phyloP scores from a whole-genome alignment of 2,888 invertebrate species.

The Marronus borbonicus region DNA sequence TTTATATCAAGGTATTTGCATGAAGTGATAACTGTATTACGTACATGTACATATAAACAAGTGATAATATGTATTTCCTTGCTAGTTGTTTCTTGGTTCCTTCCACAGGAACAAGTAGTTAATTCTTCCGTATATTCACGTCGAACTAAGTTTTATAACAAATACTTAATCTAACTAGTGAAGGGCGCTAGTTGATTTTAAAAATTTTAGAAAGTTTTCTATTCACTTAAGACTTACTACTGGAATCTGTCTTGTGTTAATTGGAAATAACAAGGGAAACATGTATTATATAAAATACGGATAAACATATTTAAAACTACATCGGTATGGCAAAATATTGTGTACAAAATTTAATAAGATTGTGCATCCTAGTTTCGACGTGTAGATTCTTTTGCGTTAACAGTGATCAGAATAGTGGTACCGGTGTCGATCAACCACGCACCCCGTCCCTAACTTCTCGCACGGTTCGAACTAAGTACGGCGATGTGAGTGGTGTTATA shows the following conservation, averaged over 20 bases:
- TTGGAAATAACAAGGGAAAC: not conserved
- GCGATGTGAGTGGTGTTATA: conserved; percentile 89
- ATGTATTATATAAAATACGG: conserved; percentile 29
- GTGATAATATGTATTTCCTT: not conserved
- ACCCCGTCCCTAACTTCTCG: conserved; percentile 80
- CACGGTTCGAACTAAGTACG: conserved; percentile 90
- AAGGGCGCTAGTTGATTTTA: not conserved
- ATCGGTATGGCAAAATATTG: conserved; percentile 38
- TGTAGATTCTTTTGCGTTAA: conserved; percentile 45
- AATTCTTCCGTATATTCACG: not conserved
- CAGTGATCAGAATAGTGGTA: conserved; percentile 59
- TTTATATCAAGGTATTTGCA: conserved; percentile 14
- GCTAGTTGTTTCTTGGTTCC: no score
- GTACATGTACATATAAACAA: not conserved
- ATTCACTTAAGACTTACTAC: no score
- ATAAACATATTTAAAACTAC: conserved; percentile 10
- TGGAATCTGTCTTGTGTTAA: not conserved
- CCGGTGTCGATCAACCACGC: conserved; percentile 61
- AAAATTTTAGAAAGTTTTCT: not conserved
- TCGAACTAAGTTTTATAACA: not conserved
- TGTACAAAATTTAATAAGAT: conserved; percentile 27
- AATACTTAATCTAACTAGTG: not conserved
- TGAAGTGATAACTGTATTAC: conserved; percentile 19
- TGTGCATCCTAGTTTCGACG: conserved; percentile 36
- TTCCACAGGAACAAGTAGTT: not conserved